These are phyloP conservation scores for Colossoma macropomum DNA, from an alignment of 2,113 vertebrate genomes.

Conservation along the genomic window DNA sequence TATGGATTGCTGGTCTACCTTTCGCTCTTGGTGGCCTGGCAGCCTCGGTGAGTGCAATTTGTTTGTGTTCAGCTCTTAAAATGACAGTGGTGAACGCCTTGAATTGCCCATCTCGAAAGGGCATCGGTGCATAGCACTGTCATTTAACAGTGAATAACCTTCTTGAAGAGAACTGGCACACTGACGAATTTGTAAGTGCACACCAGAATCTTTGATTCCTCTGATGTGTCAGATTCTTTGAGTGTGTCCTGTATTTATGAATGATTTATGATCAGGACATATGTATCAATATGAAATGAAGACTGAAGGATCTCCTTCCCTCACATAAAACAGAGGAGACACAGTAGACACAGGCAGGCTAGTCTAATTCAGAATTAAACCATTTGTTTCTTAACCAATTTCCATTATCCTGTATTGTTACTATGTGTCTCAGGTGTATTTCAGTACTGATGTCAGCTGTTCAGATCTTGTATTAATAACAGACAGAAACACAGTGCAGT, in stretches of 20 bases:
- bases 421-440: conserved; percentile 2
- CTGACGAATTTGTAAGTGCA: no score
- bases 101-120: no score
- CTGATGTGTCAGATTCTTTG: background rate
- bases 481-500: background rate
- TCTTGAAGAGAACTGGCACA: background rate
- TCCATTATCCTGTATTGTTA: background rate
- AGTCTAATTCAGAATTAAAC: background rate
- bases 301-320: background rate
- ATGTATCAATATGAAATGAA: background rate
- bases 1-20: conserved; percentile 44
- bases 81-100: background rate
- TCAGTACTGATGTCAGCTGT: conserved; percentile 24
- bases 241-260: background rate
- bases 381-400: background rate
- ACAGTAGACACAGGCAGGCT: no score
- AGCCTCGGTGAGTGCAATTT: conserved; percentile 61
- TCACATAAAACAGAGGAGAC: background rate
- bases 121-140: no score
- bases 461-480: background rate
- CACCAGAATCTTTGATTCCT: background rate
- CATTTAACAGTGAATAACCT: background rate
- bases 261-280: background rate
- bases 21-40: conserved; percentile 56
- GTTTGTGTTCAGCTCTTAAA: background rate